Evolutionary conservation across 2,797 vertebrate genomes (phyloP).

Genomic region (Parauchenoglanis ngamensis): DNA sequence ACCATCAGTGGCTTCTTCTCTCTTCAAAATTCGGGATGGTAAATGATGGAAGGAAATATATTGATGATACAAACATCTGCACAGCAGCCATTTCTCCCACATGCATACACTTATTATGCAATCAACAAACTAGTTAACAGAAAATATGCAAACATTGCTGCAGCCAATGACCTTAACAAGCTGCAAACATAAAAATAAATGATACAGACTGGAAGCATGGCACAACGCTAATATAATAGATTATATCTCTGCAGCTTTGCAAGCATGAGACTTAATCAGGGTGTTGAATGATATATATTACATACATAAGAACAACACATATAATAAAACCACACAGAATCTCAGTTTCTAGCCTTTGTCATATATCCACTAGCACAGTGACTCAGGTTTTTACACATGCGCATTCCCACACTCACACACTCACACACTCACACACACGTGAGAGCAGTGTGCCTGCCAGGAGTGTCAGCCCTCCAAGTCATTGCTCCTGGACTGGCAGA

Average conservation of each 20-base stretch:
- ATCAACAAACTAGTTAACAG: background rate
- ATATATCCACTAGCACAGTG: slow-evolving; percentile 17
- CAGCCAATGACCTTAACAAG: background rate
- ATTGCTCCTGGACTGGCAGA: background rate
- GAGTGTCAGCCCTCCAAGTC: background rate
- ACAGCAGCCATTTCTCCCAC: background rate
- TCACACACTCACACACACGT: background rate
- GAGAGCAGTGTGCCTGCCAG: background rate
- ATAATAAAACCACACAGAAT: background rate
- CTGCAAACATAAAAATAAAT: background rate
- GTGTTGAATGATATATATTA: background rate
- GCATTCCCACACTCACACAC: background rate
- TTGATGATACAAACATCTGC: background rate
- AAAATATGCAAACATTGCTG: background rate
- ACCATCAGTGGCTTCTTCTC: no score
- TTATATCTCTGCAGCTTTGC: background rate
- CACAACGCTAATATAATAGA: background rate
- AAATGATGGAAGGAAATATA: background rate
- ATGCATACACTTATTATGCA: background rate
- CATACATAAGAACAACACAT: background rate
- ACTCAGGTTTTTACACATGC: slow-evolving; percentile 25
- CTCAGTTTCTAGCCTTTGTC: background rate
- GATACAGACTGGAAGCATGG: background rate
- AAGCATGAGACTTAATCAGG: background rate
- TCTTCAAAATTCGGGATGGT: background rate